These are phyloP conservation scores for Setophaga coronata DNA, from an alignment of 2,113 vertebrate species.

Conservation along the genomic window DNA sequence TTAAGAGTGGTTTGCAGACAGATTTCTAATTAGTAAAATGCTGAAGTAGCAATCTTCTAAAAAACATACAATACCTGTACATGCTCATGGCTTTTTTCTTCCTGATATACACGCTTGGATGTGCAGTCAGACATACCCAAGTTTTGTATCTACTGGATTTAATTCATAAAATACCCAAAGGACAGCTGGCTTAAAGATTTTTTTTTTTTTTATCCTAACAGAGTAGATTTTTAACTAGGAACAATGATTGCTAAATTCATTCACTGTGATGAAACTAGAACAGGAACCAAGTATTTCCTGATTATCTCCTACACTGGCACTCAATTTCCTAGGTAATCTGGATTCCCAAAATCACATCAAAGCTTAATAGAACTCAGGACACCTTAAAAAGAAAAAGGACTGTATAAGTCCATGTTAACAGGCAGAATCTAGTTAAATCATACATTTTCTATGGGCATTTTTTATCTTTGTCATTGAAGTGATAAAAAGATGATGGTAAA, in stretches of 20 bases:
- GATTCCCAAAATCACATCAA: conserved; percentile 60
- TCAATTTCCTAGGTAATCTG: conserved; percentile 58
- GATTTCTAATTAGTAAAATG: neutral
- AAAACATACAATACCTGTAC: neutral
- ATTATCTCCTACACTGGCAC: conserved; percentile 14
- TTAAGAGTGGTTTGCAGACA: neutral
- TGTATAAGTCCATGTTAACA: conserved; percentile 25
- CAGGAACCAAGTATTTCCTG: conserved; percentile 42
- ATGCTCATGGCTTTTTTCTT: neutral
- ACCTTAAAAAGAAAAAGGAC: conserved; percentile 27
- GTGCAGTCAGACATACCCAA: neutral
- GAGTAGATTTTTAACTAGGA: conserved; percentile 17
- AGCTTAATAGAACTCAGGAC: conserved; percentile 38
- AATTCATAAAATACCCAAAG: neutral
- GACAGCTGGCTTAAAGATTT: neutral
- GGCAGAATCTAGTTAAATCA: conserved; percentile 50
- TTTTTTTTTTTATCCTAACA: neutral
- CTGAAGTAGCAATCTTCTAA: neutral
- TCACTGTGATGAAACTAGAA: conserved; percentile 18
- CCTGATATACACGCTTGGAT: neutral
- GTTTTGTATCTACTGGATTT: neutral
- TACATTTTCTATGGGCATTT: conserved; percentile 3
- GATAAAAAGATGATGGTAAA: conserved; percentile 39
- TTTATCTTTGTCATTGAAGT: conserved; percentile 49
- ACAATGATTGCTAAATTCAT: neutral